Conservation (phyloP, 2,113 vertebrate species). For the Excalfactoria chinensis region DNA sequence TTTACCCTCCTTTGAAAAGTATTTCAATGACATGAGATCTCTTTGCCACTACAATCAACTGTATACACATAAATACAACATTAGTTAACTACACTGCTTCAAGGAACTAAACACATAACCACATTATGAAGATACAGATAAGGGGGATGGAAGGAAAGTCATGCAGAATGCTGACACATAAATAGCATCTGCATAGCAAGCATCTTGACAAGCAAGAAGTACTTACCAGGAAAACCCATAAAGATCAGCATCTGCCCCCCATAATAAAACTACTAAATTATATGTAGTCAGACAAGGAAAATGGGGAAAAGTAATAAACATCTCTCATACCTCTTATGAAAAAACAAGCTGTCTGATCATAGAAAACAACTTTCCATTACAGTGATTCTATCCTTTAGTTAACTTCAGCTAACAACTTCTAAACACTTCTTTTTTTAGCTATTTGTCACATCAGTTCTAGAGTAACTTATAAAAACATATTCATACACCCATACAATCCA, state of each 20-base stretch:
- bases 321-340: background rate
- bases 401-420: background rate
- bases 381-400: background rate
- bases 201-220: background rate
- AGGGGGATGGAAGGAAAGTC: background rate
- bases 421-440: background rate
- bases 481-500: background rate
- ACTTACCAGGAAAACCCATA: background rate
- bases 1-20: background rate
- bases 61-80: background rate
- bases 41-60: background rate
- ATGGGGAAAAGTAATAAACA: background rate
- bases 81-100: background rate
- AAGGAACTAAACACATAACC: background rate
- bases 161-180: background rate
- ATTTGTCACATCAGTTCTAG: background rate
- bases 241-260: background rate
- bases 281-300: background rate
- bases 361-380: background rate
- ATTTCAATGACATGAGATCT: rapidly evolving
- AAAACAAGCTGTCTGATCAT: background rate
- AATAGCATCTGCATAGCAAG: background rate
- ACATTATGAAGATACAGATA: rapidly evolving
- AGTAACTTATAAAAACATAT: background rate
- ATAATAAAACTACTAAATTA: background rate